phyloP scores from a whole-genome alignment of 2,797 vertebrate genomes.

The Staurois parvus region DNA sequence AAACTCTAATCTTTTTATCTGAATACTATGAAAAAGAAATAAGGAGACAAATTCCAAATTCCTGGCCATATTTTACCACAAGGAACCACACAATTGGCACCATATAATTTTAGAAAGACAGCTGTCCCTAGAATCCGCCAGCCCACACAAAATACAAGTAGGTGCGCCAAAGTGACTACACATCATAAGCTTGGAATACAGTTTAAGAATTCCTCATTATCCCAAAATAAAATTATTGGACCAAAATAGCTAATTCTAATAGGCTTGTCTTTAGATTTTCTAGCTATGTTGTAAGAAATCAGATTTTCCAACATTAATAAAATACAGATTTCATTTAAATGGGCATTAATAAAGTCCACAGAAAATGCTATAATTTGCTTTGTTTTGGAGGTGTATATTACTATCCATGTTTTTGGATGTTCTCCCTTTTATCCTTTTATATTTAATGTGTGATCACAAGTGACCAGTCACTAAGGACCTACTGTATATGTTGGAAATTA shows the following conservation, averaged over 20 bases:
- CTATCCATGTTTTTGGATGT: no score
- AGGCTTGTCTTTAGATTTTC: not conserved
- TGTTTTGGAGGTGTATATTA: no score
- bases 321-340: no score
- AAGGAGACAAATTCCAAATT: not conserved
- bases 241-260: not conserved
- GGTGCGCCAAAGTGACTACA: conserved; percentile 7
- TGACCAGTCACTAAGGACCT: no score
- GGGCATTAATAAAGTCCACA: no score
- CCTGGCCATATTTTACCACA: not conserved
- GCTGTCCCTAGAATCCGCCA: conserved; percentile 15
- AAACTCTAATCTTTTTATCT: no score
- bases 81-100: conserved; percentile 4
- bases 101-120: conserved; percentile 46
- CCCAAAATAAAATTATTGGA: not conserved
- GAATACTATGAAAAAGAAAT: no score
- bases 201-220: not conserved
- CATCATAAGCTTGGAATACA: conserved; percentile 23
- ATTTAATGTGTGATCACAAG: no score
- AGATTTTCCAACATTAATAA: no score
- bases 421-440: no score
- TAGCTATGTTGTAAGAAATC: not conserved
- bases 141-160: conserved; percentile 42
- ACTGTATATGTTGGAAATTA: no score
- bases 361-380: no score